These are phyloP conservation scores for Pedicia rivosa DNA, from an alignment of 2,888 invertebrate species.

Conservation along the genomic window DNA sequence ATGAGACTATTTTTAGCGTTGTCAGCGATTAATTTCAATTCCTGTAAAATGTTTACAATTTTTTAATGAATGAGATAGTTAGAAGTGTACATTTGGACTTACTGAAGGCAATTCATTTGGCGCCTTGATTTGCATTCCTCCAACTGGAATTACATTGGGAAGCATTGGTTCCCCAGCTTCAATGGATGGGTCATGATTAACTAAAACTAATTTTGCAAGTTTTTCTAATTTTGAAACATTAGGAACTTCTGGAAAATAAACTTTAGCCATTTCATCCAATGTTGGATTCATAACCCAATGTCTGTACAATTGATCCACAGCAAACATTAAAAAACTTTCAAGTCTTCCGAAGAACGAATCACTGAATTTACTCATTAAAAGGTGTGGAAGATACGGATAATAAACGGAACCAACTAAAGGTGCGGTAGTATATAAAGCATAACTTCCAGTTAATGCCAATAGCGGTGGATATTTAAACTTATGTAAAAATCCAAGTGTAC, in stretches of 20 bases:
- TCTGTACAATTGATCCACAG: not conserved
- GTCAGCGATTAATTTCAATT: conserved; percentile 18
- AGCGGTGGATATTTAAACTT: conserved; percentile 22
- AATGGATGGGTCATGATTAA: conserved; percentile 11
- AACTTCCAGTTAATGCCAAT: conserved; percentile 18
- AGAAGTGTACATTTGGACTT: not conserved
- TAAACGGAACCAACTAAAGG: conserved; percentile 17
- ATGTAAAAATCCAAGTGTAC: conserved; percentile 20
- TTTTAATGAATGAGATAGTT: not conserved
- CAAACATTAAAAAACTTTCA: not conserved
- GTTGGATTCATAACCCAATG: not conserved
- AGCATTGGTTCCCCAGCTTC: conserved; percentile 12
- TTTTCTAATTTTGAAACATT: conserved; percentile 3
- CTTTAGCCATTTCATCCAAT: not conserved
- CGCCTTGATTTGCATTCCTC: conserved; percentile 14
- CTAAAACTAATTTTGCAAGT: conserved; percentile 8
- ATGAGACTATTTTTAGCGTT: conserved; percentile 21
- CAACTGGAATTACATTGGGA: conserved; percentile 14
- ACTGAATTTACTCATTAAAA: not conserved
- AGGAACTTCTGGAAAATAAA: not conserved
- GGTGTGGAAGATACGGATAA: conserved; percentile 16
- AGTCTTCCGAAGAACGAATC: not conserved
- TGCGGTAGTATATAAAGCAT: conserved; percentile 13
- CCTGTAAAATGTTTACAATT: conserved; percentile 7
- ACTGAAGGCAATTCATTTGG: conserved; percentile 12